Conservation (phyloP, 1,140 invertebrate species). For the Sipha flava region DNA sequence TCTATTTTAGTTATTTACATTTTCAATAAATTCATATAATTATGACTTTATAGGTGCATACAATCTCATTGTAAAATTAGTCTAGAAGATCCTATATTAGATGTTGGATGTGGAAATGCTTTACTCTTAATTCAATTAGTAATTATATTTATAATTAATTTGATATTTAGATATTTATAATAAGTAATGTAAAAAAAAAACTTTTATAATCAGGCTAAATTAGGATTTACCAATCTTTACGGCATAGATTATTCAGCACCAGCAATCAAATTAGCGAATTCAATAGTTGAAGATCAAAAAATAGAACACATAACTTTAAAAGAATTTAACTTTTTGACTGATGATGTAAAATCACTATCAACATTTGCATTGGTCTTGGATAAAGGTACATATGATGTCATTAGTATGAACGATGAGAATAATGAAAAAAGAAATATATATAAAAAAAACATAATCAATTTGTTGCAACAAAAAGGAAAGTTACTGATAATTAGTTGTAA, state of each 20-base stretch:
- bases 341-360: neutral
- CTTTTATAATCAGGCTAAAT: conserved; percentile 13
- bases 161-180: neutral
- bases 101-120: conserved; percentile 22
- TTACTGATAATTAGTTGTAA: conserved; percentile 20
- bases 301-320: neutral
- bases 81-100: neutral
- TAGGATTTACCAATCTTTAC: conserved; percentile 19
- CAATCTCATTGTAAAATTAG: neutral
- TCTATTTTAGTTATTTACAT: too few relatives aligned
- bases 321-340: conserved; percentile 1
- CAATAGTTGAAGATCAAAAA: conserved; percentile 2
- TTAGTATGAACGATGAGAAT: conserved; percentile 20
- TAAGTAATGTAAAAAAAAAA: neutral
- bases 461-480: neutral
- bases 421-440: conserved; percentile 11
- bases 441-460: conserved; percentile 2
- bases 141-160: neutral
- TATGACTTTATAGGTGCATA: conserved; percentile 15
- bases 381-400: conserved; percentile 21
- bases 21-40: neutral
- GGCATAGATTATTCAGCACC: conserved; percentile 29
- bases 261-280: conserved; percentile 11
- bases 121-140: conserved; percentile 12
- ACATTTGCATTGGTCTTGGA: neutral